Evolutionary conservation across 2,888 invertebrate species (phyloP).

Genomic region (Griposia aprilina): DNA sequence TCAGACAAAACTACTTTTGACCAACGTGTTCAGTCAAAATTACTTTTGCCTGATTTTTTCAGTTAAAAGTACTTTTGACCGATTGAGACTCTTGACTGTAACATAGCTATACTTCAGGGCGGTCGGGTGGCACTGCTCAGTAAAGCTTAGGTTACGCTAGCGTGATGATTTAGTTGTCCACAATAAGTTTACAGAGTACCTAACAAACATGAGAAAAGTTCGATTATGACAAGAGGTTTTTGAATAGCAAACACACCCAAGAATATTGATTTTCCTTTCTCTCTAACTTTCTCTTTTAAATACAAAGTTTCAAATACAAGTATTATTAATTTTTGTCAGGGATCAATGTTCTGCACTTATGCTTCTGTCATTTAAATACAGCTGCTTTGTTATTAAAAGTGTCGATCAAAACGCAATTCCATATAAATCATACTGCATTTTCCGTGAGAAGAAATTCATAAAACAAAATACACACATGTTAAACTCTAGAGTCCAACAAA

Average conservation of each 20-base stretch:
- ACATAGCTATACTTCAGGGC: neutral
- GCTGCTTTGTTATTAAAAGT: neutral
- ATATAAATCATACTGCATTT: neutral
- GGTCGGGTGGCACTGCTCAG: neutral
- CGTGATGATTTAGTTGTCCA: neutral
- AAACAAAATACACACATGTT: neutral
- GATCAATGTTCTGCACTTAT: neutral
- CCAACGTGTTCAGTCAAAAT: too few species aligned
- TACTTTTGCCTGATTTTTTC: too few species aligned
- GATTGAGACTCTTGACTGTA: too few species aligned
- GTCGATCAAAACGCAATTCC: neutral
- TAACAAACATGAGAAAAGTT: neutral
- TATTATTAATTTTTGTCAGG: too few species aligned
- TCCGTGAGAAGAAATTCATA: neutral
- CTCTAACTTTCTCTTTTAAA: neutral
- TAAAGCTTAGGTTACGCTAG: neutral
- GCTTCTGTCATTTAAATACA: neutral
- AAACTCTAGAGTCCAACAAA: conserved; percentile 19
- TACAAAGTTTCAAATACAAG: neutral
- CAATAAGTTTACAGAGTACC: too few species aligned
- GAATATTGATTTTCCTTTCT: neutral
- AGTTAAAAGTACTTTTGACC: too few species aligned
- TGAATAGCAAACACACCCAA: too few species aligned
- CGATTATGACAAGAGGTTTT: neutral
- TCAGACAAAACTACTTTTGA: too few species aligned